phyloP scores from a whole-genome alignment of 2,888 invertebrate genomes.

The Protodeltote pygarga region DNA sequence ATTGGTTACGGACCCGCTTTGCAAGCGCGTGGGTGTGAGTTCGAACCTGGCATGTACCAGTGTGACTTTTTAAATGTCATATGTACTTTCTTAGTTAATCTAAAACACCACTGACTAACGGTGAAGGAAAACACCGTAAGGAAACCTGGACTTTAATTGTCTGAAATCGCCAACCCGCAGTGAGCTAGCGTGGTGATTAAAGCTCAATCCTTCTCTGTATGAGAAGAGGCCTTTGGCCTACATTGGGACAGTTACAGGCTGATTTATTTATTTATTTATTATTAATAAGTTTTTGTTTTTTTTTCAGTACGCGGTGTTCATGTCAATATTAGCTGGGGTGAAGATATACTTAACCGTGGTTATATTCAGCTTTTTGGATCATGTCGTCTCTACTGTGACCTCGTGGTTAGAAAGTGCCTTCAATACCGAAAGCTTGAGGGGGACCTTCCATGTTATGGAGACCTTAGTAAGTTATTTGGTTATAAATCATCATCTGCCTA shows the following conservation, averaged over 20 bases:
- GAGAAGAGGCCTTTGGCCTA: constrained; percentile 3
- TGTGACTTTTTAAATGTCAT: too few species aligned
- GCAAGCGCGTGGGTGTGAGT: too few species aligned
- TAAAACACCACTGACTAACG: too few species aligned
- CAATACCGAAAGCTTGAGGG: constrained; percentile 28
- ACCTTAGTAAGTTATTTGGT: constrained; percentile 54
- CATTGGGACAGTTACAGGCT: not conserved
- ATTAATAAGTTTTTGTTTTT: not conserved
- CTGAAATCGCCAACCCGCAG: too few species aligned
- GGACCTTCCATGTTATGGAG: constrained; percentile 60
- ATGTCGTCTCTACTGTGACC: too few species aligned
- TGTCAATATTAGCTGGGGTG: constrained; percentile 61
- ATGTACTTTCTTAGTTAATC: too few species aligned
- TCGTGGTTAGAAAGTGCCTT: constrained; percentile 68
- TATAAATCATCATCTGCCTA: not conserved
- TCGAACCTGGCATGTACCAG: too few species aligned
- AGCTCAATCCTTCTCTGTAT: too few species aligned
- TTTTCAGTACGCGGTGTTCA: constrained; percentile 68
- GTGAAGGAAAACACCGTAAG: too few species aligned
- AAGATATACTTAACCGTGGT: constrained; percentile 67
- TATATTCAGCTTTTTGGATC: constrained; percentile 56
- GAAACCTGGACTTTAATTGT: too few species aligned
- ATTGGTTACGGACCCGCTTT: too few species aligned
- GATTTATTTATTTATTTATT: not conserved
- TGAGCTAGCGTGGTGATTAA: too few species aligned